Evolutionary conservation across 2,888 invertebrate species (phyloP).

Genomic region (Nasonovia ribisnigri): DNA sequence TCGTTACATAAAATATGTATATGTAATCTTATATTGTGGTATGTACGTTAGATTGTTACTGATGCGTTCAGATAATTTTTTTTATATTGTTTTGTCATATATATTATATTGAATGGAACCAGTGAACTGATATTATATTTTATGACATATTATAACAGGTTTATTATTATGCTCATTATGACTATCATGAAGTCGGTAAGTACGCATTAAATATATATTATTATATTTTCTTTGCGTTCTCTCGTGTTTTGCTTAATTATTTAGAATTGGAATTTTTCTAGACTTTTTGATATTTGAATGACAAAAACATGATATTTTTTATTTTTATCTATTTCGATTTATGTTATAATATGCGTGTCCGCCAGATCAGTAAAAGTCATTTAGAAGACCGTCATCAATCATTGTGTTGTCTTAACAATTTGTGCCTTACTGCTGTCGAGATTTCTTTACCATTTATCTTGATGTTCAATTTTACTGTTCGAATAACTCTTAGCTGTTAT

Average conservation of each 20-base stretch:
- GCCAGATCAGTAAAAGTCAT: neutral
- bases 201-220: neutral
- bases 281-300: neutral
- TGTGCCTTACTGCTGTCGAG: conserved; percentile 41
- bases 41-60: neutral
- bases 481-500: neutral
- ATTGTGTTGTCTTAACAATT: conserved; percentile 48
- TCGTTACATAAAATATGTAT: neutral
- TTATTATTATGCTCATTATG: too few species aligned
- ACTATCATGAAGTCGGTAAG: neutral
- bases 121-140: neutral
- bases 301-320: neutral
- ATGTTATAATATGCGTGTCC: neutral
- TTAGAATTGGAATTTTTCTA: neutral
- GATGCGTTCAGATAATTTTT: neutral
- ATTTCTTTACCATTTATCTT: neutral
- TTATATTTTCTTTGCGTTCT: neutral
- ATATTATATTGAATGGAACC: neutral
- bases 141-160: neutral
- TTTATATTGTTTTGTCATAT: too few species aligned
- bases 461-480: conserved; percentile 43
- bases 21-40: neutral
- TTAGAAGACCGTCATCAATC: conserved; percentile 39
- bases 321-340: conserved; percentile 21
- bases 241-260: neutral